Conservation (phyloP, 2,113 vertebrate genomes). For the Mobula hypostoma region DNA sequence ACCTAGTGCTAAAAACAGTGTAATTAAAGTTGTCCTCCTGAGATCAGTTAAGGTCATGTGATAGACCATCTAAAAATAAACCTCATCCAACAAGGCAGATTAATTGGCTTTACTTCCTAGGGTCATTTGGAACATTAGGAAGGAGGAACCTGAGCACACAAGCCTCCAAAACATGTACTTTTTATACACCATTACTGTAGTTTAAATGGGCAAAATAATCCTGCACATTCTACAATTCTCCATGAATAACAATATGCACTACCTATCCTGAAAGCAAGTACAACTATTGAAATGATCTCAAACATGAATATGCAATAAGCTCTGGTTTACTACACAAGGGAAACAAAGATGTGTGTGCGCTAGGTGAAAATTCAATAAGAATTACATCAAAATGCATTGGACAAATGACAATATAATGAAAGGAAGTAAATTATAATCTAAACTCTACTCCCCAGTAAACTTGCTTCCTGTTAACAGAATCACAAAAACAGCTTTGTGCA, state of each 20-base stretch:
- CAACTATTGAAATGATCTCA: not conserved
- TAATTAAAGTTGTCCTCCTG: not conserved
- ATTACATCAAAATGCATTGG: not conserved
- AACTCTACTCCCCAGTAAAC: not conserved
- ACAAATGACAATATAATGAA: constrained; percentile 2
- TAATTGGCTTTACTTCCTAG: not conserved
- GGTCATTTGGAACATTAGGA: not conserved
- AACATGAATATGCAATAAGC: not conserved
- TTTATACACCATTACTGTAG: not conserved
- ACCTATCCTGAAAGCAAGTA: not conserved
- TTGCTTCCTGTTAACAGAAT: constrained; percentile 30
- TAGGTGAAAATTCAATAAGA: not conserved
- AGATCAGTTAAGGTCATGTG: not conserved
- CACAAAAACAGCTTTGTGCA: constrained; percentile 14
- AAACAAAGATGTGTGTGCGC: not conserved
- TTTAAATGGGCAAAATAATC: not conserved
- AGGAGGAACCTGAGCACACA: not conserved
- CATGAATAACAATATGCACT: not conserved
- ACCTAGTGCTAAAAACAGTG: not conserved
- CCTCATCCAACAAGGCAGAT: not conserved
- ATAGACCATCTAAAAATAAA: not conserved
- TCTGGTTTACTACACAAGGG: not conserved
- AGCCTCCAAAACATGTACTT: not conserved
- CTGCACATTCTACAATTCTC: not conserved
- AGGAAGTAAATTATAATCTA: constrained; percentile 19